Evolutionary conservation across 2,888 invertebrate genomes (phyloP).

Genomic region (Eremobia ochroleuca): DNA sequence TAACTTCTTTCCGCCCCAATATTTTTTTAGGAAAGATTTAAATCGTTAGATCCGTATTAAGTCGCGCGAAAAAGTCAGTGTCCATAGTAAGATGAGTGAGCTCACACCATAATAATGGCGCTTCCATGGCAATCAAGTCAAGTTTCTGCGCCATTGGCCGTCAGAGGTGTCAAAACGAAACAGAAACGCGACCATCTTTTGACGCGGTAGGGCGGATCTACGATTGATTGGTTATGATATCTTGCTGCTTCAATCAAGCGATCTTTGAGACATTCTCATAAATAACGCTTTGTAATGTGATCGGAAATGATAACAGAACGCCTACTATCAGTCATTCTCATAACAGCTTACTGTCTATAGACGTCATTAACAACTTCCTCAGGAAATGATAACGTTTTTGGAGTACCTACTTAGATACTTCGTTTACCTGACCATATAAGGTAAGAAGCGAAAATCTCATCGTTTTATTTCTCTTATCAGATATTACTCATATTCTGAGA

Average conservation of each 20-base stretch:
- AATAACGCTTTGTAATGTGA: neutral
- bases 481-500: slow-evolving; percentile 37
- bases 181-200: neutral
- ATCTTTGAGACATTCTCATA: neutral
- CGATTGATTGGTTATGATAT: neutral
- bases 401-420: slow-evolving; percentile 9
- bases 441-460: slow-evolving; percentile 12
- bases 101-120: neutral
- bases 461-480: slow-evolving; percentile 43
- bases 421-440: slow-evolving; percentile 46
- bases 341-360: neutral
- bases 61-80: neutral
- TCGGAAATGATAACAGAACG: slow-evolving; percentile 4
- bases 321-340: slow-evolving; percentile 14
- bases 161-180: neutral
- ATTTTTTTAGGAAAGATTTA: neutral
- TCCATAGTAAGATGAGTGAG: neutral
- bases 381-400: slow-evolving; percentile 45
- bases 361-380: slow-evolving; percentile 44
- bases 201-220: neutral
- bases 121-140: neutral
- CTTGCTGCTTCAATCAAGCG: neutral
- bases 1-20: neutral
- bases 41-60: neutral
- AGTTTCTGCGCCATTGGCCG: neutral